These are phyloP conservation scores for Epinephelus cyanopodus DNA, from an alignment of 2,113 vertebrate genomes.

Conservation along the genomic window DNA sequence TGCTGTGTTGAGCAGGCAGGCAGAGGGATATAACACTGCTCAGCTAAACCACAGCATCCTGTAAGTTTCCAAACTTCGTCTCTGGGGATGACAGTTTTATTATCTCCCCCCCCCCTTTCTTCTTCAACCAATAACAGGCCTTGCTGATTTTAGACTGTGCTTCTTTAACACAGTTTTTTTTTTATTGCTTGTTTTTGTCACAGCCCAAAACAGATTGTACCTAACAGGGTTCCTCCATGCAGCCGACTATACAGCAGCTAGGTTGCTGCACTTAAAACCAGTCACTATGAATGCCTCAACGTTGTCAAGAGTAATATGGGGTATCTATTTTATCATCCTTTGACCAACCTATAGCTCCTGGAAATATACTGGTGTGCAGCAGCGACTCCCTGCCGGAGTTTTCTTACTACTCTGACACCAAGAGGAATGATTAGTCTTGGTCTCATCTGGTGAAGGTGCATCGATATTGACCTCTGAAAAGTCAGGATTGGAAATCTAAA, in stretches of 20 bases:
- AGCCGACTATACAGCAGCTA: neutral
- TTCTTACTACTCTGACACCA: neutral
- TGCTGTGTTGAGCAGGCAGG: conserved; percentile 67
- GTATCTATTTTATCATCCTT: conserved; percentile 34
- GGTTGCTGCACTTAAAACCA: neutral
- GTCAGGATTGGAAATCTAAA: neutral
- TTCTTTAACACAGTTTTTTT: neutral
- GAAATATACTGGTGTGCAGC: neutral
- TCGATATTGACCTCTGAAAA: neutral
- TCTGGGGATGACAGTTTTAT: conserved; percentile 5
- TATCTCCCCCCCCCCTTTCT: neutral
- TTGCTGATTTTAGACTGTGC: neutral
- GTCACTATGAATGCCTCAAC: conserved; percentile 25
- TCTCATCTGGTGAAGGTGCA: neutral
- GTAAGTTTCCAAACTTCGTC: conserved; percentile 31
- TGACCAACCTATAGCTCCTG: conserved; percentile 25
- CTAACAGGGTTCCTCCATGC: too few relatives aligned
- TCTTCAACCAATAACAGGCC: neutral
- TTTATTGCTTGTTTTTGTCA: conserved; percentile 5
- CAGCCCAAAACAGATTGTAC: neutral
- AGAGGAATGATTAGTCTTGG: neutral
- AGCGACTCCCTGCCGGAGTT: neutral
- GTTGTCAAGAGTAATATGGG: conserved; percentile 9
- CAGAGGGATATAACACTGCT: conserved; percentile 43
- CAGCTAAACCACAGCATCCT: conserved; percentile 44